Evolutionary conservation across 2,113 vertebrate species (phyloP).

Genomic region (Polypterus bichir): DNA sequence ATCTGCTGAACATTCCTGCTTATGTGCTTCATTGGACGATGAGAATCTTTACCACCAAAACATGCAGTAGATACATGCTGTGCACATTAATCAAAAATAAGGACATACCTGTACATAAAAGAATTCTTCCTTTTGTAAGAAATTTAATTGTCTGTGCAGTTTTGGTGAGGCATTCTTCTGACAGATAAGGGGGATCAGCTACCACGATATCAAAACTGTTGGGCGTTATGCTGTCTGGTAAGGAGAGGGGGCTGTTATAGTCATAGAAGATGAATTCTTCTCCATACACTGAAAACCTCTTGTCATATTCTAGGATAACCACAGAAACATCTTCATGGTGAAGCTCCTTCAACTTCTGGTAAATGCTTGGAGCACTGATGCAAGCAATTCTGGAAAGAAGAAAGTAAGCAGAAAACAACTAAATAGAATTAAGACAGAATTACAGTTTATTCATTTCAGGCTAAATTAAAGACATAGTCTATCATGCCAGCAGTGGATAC

Average conservation of each 20-base stretch:
- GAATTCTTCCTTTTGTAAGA: slow-evolving; percentile 73
- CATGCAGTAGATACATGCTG: too few relatives aligned
- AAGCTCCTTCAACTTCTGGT: slow-evolving; percentile 76
- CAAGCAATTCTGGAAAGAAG: slow-evolving; percentile 69
- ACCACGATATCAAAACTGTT: slow-evolving; percentile 81
- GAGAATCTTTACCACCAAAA: too few relatives aligned
- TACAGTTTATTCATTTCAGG: too few relatives aligned
- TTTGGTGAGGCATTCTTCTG: slow-evolving; percentile 80
- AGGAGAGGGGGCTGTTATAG: slow-evolving; percentile 70
- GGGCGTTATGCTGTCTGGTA: slow-evolving; percentile 39
- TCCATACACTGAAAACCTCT: slow-evolving; percentile 72
- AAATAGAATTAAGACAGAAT: neutral
- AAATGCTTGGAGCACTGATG: slow-evolving; percentile 77
- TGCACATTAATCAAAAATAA: too few relatives aligned
- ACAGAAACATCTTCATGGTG: slow-evolving; percentile 33
- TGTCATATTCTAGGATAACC: slow-evolving; percentile 75
- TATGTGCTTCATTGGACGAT: too few relatives aligned
- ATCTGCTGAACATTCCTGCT: too few relatives aligned
- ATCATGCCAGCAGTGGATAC: too few relatives aligned
- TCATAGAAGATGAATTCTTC: slow-evolving; percentile 86
- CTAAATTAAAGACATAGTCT: too few relatives aligned
- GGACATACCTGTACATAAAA: slow-evolving; percentile 81
- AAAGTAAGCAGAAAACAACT: neutral
- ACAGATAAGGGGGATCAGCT: slow-evolving; percentile 85
- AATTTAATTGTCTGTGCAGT: slow-evolving; percentile 67